These are phyloP conservation scores for Erebia aethiops DNA, from an alignment of 2,888 invertebrate genomes.

Conservation along the genomic window DNA sequence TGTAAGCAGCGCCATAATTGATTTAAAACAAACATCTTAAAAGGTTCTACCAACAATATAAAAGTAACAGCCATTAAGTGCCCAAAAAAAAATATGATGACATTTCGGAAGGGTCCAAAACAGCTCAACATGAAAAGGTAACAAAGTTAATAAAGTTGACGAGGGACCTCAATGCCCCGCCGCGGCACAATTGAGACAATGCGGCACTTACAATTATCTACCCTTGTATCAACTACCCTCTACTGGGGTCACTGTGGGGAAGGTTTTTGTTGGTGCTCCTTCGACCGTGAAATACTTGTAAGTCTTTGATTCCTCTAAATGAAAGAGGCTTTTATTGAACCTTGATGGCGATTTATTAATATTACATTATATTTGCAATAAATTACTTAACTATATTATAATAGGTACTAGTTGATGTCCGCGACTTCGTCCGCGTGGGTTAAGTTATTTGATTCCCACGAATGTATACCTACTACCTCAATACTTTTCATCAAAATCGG, in stretches of 20 bases:
- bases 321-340: background rate
- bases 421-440: too few relatives aligned
- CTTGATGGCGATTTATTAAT: background rate
- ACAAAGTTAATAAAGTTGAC: constrained; percentile 21
- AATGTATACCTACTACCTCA: too few relatives aligned
- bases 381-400: too few relatives aligned
- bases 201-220: constrained; percentile 22
- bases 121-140: constrained; percentile 20
- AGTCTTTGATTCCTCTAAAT: constrained; percentile 15
- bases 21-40: background rate
- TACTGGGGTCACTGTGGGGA: constrained; percentile 4
- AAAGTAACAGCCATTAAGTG: background rate
- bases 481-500: too few relatives aligned
- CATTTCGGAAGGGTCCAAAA: constrained; percentile 13
- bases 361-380: background rate
- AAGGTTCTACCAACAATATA: background rate
- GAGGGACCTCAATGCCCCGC: background rate
- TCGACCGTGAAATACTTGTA: constrained; percentile 6
- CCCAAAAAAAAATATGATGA: constrained; percentile 17
- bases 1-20: too few relatives aligned
- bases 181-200: constrained; percentile 17
- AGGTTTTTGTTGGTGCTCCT: constrained; percentile 15
- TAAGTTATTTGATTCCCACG: too few relatives aligned
- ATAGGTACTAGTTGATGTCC: too few relatives aligned
- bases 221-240: constrained; percentile 19